Evolutionary conservation across 2,888 invertebrate genomes (phyloP), one percentile per base, ranked within the genome.

Genomic region (Ectemnius lituratus): DNA sequence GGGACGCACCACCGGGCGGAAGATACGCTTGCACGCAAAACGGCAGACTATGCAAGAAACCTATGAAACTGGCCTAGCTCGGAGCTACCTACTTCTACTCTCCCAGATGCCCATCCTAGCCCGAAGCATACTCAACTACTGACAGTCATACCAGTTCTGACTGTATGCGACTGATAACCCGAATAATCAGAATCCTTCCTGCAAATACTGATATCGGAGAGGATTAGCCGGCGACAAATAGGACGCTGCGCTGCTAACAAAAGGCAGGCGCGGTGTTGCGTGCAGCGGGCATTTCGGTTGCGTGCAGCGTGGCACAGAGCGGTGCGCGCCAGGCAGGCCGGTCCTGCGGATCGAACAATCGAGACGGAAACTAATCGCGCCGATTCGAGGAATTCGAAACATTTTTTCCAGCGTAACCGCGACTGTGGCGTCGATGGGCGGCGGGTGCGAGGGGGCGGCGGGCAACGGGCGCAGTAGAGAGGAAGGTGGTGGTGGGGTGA

Each of bases 361-460:
- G 79, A 80, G 83, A 83, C 76, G 81, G 82, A 83, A 81, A 83
- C 81, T 78, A 81, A 82, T 83, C 82, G 81, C 81, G 76, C 67
- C 79, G 74, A 74, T 82, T 83, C 78, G 83, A 82, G 83, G 74
- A 81, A 82, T 82, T 83, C 66, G 82, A 76, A 82, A 82, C 83
- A 82, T 82, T 82, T 82, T 80, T 81, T 78, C 68, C 74, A 70
- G 62, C 73, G 76, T 74, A 70, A 76, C 80, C 70, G 80, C 80
- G 80, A 72, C 70, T 63, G 65, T 49, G 56, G 56, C 74, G 68
- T 37, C 61, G 58, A 66, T 46, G 65, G 18, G 5, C 47, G 11
- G 28, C 37, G 23, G 13, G 49, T 18, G 47, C 3, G 58, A 46
- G 20, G 16, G 5, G n/a, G 62, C 2, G 46, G 61, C 18, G 37